Percentiles rank a stretch among this genome's conserved stretches.
Evolutionary conservation across 2,113 vertebrate genomes (phyloP).

Genomic region (Thomomys bottae): DNA sequence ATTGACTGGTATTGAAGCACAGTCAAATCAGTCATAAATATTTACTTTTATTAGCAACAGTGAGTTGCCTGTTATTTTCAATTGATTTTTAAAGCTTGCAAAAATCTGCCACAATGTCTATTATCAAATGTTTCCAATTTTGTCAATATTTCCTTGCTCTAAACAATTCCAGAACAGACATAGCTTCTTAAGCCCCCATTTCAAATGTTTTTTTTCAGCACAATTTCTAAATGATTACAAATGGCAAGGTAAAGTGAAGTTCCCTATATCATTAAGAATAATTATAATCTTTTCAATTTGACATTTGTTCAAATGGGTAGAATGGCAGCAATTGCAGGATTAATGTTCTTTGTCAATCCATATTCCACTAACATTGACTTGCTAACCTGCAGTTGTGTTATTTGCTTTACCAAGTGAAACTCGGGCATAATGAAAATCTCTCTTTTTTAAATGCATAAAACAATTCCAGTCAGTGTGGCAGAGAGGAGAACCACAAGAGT

Average conservation of each 20-base stretch:
- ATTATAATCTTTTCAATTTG: conserved; percentile 68
- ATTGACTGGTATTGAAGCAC: conserved; percentile 98
- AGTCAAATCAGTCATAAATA: conserved; percentile 99
- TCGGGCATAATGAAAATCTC: not conserved
- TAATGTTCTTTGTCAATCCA: conserved; percentile 38
- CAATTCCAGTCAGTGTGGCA: not conserved
- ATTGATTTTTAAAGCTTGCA: conserved; percentile 95
- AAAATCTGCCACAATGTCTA: conserved; percentile 87
- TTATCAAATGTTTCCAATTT: conserved; percentile 85
- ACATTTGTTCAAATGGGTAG: conserved; percentile 35
- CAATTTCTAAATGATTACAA: conserved; percentile 48
- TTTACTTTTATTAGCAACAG: conserved; percentile 97
- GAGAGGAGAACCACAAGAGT: conserved; percentile 36
- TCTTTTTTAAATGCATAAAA: not conserved
- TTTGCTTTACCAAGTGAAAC: conserved; percentile 38
- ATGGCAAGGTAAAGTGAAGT: conserved; percentile 43
- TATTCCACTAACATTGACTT: conserved; percentile 10
- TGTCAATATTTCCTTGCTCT: conserved; percentile 85
- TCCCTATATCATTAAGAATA: conserved; percentile 29
- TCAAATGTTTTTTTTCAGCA: conserved; percentile 11
- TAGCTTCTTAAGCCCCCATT: conserved; percentile 59
- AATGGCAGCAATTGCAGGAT: not conserved
- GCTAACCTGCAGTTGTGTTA: not conserved
- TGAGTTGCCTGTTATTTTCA: conserved; percentile 91
- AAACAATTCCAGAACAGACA: conserved; percentile 65